These are phyloP conservation scores for Hetaerina americana DNA, from an alignment of 1,140 invertebrate genomes.

Conservation along the genomic window DNA sequence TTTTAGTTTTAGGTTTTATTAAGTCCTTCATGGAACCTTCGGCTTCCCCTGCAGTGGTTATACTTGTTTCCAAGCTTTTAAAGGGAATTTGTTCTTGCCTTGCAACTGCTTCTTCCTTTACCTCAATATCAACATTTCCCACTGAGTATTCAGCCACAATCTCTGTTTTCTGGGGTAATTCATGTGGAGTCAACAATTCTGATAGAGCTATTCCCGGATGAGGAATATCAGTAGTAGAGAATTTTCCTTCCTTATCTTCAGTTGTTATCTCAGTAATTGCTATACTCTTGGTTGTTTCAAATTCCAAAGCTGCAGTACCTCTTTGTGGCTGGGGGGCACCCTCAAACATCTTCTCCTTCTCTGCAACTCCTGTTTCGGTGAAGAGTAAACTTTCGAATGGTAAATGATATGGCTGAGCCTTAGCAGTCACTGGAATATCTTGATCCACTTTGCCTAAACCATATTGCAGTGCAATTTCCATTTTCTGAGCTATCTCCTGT, in stretches of 20 bases:
- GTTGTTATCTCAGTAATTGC: neutral
- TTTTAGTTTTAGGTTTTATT: neutral
- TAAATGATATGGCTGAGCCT: conserved; percentile 30
- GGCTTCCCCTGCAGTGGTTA: neutral
- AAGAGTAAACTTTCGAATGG: conserved; percentile 35
- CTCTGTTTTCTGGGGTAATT: neutral
- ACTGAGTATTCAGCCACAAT: neutral
- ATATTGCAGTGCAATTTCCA: conserved; percentile 28
- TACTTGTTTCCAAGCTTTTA: neutral
- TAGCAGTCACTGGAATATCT: conserved; percentile 19
- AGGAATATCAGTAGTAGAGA: neutral
- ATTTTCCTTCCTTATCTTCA: neutral
- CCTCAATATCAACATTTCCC: neutral
- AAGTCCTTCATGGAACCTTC: neutral
- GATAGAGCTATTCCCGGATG: neutral
- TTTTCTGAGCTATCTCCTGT: conserved; percentile 31
- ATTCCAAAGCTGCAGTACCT: neutral
- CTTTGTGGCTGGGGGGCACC: conserved; percentile 9
- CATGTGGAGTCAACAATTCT: neutral
- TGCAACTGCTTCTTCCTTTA: neutral
- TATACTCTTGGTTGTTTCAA: neutral
- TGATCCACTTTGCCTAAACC: conserved; percentile 23
- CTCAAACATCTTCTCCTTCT: conserved; percentile 34
- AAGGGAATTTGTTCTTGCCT: neutral
- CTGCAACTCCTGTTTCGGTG: conserved; percentile 32